Conservation (phyloP, 2,888 invertebrate species). For the Cantharis lateralis region DNA sequence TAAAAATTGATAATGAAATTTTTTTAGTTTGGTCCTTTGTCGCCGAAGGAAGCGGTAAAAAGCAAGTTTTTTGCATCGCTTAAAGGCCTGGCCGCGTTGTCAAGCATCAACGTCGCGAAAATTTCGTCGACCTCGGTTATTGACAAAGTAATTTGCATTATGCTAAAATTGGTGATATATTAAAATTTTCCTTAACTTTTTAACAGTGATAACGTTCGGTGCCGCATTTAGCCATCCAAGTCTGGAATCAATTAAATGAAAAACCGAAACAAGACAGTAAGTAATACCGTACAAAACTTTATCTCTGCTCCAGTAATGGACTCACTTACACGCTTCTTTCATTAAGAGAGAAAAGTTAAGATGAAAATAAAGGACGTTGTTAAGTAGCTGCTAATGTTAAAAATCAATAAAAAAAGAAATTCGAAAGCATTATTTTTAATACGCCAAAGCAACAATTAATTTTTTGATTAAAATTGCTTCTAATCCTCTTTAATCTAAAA, state of each 20-base stretch:
- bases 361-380: constrained; percentile 17
- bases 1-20: not conserved
- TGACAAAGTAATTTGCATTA: not conserved
- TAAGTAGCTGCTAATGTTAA: constrained; percentile 31
- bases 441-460: not conserved
- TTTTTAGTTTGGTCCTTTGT: not conserved
- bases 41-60: not conserved
- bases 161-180: not conserved
- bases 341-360: constrained; percentile 34
- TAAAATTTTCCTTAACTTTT: not conserved
- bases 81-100: not conserved
- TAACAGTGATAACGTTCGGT: not conserved
- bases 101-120: not conserved
- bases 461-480: not conserved
- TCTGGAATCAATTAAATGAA: constrained; percentile 27
- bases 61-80: not conserved
- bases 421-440: not conserved
- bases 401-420: constrained; percentile 13
- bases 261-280: constrained; percentile 28
- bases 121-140: not conserved
- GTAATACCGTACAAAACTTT: constrained; percentile 29
- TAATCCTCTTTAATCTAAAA: not conserved
- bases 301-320: constrained; percentile 26
- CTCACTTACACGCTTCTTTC: constrained; percentile 35
- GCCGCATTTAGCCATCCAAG: not conserved